Percentiles rank a stretch among this genome's conserved stretches.
Evolutionary conservation across 2,797 vertebrate genomes (phyloP).

Genomic region (Acanthurus leucopareius): DNA sequence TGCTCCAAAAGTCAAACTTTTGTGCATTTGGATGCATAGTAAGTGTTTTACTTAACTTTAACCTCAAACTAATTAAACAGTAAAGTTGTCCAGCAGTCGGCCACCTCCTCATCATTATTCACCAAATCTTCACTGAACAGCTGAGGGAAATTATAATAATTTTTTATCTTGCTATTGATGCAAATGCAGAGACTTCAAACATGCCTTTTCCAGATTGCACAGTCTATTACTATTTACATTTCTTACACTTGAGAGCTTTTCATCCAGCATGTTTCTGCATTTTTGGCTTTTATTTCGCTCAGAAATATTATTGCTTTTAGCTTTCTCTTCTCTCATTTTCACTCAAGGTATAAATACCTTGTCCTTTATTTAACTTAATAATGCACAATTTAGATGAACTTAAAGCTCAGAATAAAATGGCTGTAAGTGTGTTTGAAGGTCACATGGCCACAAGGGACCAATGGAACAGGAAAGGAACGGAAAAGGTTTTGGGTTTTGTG

Average conservation of each 20-base stretch:
- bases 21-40: not conserved
- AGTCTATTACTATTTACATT: not conserved
- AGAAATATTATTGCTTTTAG: not conserved
- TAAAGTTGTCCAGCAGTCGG: not conserved
- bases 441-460: slow-evolving; percentile 38
- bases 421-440: slow-evolving; percentile 66
- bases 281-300: not conserved
- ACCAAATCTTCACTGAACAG: not conserved
- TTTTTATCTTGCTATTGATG: not conserved
- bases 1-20: too few species aligned
- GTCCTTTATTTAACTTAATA: not conserved
- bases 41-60: not conserved
- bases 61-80: not conserved
- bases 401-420: slow-evolving; percentile 47
- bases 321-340: not conserved
- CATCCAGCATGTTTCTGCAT: not conserved
- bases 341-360: not conserved
- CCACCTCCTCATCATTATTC: not conserved
- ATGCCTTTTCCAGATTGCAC: not conserved
- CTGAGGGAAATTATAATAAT: not conserved
- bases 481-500: slow-evolving; percentile 52
- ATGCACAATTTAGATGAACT: slow-evolving; percentile 56
- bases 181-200: not conserved
- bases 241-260: not conserved
- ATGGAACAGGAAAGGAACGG: not conserved